Percentiles rank a stretch among this genome's conserved stretches.
Conservation (phyloP, 2,797 vertebrate species). For the Gorsachius magnificus region DNA sequence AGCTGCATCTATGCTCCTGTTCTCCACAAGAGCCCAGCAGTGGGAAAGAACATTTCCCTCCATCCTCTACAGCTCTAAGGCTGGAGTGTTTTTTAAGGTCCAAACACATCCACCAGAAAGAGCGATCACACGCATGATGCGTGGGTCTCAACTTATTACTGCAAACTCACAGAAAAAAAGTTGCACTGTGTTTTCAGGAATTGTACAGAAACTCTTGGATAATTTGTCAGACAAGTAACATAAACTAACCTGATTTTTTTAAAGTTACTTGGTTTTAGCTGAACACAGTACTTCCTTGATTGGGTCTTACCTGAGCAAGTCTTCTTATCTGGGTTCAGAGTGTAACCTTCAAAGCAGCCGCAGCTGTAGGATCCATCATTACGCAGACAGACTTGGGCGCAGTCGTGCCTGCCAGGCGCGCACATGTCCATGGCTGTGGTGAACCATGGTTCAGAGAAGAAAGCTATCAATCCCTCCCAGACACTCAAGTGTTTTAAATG, state of each 20-base stretch:
- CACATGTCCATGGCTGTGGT: slow-evolving; percentile 72
- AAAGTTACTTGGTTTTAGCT: not conserved
- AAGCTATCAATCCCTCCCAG: not conserved
- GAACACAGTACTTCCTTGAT: not conserved
- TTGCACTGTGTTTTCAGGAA: not conserved
- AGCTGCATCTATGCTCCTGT: not conserved
- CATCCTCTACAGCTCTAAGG: not conserved
- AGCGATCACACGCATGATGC: not conserved
- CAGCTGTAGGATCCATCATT: slow-evolving; percentile 80
- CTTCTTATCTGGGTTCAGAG: slow-evolving; percentile 84
- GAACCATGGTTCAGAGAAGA: not conserved
- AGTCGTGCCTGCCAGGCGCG: slow-evolving; percentile 80
- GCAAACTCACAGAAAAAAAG: not conserved
- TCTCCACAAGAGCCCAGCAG: not conserved
- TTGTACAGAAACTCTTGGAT: not conserved
- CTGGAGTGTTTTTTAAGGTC: not conserved
- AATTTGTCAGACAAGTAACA: not conserved
- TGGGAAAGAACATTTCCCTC: not conserved
- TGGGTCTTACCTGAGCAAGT: slow-evolving; percentile 84
- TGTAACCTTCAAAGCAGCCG: slow-evolving; percentile 81
- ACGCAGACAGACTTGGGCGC: slow-evolving; percentile 86
- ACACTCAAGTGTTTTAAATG: not conserved
- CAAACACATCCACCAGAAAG: not conserved
- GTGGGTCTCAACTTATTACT: not conserved
- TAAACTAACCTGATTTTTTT: not conserved